Conservation (phyloP, 2,113 vertebrate species). For the Nothoprocta pentlandii region DNA sequence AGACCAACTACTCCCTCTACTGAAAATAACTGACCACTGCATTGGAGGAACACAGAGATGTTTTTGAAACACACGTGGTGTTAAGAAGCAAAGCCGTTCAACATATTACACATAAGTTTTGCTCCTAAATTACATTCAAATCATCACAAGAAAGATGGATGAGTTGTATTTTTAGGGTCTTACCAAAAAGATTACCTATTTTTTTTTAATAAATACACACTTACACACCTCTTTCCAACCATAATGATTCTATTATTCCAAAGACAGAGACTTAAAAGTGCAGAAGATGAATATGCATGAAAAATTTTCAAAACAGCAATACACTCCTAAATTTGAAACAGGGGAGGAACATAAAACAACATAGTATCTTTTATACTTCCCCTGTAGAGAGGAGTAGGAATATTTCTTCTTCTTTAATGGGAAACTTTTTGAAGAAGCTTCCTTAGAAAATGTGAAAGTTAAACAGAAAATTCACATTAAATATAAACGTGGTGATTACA, state of each 20-base stretch:
- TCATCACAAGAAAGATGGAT: not conserved
- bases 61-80: rapidly evolving
- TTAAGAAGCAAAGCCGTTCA: not conserved
- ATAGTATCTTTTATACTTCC: not conserved
- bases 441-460: not conserved
- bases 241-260: not conserved
- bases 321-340: not conserved
- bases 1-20: constrained; percentile 75
- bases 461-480: not conserved
- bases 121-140: not conserved
- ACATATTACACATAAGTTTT: not conserved
- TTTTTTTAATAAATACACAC: not conserved
- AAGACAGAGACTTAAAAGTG: not conserved
- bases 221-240: not conserved
- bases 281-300: rapidly evolving
- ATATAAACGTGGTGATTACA: not conserved
- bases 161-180: not conserved
- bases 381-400: not conserved
- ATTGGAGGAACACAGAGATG: not conserved
- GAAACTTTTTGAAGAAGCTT: not conserved
- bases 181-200: not conserved
- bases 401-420: not conserved
- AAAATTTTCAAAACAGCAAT: not conserved
- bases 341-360: not conserved
- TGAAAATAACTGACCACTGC: constrained; percentile 11